phyloP scores from a whole-genome alignment of 2,113 vertebrate species.

The Falco punctatus region DNA sequence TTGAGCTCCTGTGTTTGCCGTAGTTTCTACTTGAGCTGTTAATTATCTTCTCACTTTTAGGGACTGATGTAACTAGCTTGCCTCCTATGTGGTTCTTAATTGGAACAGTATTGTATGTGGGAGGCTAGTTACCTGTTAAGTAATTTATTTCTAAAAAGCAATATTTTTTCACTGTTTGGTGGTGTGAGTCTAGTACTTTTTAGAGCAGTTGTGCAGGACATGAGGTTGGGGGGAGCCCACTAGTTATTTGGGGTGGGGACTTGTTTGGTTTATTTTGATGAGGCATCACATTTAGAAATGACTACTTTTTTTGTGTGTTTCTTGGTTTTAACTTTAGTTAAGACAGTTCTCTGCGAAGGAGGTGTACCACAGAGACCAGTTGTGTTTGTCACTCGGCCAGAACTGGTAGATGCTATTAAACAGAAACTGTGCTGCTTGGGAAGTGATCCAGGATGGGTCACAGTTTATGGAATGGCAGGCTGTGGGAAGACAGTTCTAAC shows the following conservation, averaged over 20 bases:
- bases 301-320: background rate
- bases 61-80: background rate
- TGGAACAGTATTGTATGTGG: background rate
- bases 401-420: slow-evolving; percentile 81
- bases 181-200: background rate
- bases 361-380: slow-evolving; percentile 94
- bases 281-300: background rate
- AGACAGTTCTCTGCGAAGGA: slow-evolving; percentile 87
- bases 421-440: slow-evolving; percentile 81
- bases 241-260: background rate
- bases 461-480: slow-evolving; percentile 94
- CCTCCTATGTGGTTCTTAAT: background rate
- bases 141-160: background rate
- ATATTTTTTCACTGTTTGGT: background rate
- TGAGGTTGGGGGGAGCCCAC: background rate
- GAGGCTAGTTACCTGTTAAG: background rate
- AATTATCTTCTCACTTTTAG: background rate
- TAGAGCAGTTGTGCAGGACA: background rate
- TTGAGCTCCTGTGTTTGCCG: background rate
- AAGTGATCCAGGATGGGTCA: slow-evolving; percentile 87
- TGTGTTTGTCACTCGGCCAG: slow-evolving; percentile 89
- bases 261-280: background rate
- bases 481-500: slow-evolving; percentile 96
- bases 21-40: background rate
- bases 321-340: slow-evolving; percentile 78